Percentiles rank a stretch among this genome's conserved stretches.
Evolutionary conservation across 2,113 vertebrate species (phyloP).

Genomic region (Scortum barcoo): DNA sequence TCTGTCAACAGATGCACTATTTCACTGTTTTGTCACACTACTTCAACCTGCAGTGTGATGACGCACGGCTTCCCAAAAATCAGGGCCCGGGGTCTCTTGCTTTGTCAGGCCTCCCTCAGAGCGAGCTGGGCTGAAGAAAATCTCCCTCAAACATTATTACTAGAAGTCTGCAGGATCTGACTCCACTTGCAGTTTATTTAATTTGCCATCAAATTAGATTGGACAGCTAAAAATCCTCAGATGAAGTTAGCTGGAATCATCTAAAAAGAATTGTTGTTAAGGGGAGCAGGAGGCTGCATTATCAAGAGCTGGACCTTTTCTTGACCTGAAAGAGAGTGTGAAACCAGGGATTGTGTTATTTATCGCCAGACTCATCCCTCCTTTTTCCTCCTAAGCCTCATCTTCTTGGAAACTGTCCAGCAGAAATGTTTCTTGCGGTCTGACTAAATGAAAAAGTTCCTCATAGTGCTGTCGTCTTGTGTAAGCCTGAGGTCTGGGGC

Average conservation of each 20-base stretch:
- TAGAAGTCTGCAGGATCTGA: slow-evolving; percentile 27
- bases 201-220: slow-evolving; percentile 29
- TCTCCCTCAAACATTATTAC: not conserved
- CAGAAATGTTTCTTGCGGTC: slow-evolving; percentile 42
- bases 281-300: not conserved
- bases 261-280: not conserved
- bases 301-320: not conserved
- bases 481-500: slow-evolving; percentile 62
- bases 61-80: not conserved
- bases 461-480: slow-evolving; percentile 57
- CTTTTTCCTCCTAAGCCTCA: slow-evolving; percentile 11
- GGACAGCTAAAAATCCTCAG: not conserved
- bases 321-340: slow-evolving; percentile 12
- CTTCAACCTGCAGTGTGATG: not conserved
- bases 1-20: not conserved
- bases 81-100: not conserved
- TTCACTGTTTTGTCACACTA: no score
- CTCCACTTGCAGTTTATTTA: slow-evolving; percentile 8
- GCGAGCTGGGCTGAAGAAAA: not conserved
- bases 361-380: slow-evolving; percentile 18
- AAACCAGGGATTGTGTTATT: not conserved
- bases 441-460: slow-evolving; percentile 42
- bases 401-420: slow-evolving; percentile 38
- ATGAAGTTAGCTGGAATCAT: slow-evolving; percentile 10
- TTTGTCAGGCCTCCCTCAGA: not conserved